A percentile compares a stretch with the other conserved stretches of the same genome.
Conservation (phyloP, 2,888 invertebrate species). For the Palloptera scutellata region DNA sequence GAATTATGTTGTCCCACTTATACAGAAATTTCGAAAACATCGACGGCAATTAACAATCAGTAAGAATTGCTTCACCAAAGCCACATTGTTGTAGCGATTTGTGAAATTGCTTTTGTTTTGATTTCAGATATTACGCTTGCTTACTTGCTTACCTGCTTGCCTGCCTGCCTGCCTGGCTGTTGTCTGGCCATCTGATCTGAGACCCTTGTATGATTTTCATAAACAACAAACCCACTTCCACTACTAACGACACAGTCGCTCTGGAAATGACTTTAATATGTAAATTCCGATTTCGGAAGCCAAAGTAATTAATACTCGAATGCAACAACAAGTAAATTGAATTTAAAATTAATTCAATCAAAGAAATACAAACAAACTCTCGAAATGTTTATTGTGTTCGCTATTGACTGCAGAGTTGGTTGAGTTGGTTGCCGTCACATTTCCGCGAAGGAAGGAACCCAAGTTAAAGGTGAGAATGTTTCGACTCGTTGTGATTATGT, state of each 20-base stretch:
- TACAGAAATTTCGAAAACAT: conserved; percentile 53
- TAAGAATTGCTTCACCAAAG: background rate
- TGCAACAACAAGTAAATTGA: conserved; percentile 37
- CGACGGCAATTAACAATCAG: conserved; percentile 28
- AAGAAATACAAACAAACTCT: conserved; percentile 19
- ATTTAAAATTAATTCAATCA: conserved; percentile 30
- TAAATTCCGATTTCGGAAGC: conserved; percentile 63
- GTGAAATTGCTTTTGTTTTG: conserved; percentile 57
- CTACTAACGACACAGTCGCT: conserved; percentile 51
- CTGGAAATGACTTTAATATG: conserved; percentile 58
- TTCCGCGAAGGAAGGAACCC: background rate
- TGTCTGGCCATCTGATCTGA: background rate
- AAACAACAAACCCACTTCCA: conserved; percentile 30
- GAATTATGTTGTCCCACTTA: conserved; percentile 64
- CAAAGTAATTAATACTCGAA: conserved; percentile 64
- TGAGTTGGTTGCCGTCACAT: no score
- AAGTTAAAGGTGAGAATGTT: conserved; percentile 49
- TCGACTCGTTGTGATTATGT: conserved; percentile 29
- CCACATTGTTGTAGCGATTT: conserved; percentile 55
- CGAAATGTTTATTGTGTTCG: conserved; percentile 12
- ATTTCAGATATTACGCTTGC: conserved; percentile 38
- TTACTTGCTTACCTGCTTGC: conserved; percentile 2
- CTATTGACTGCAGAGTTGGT: background rate
- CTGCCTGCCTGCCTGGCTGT: background rate
- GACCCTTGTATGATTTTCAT: background rate